Evolutionary conservation across 1,140 invertebrate genomes (phyloP).

Genomic region (Triops cancriformis): DNA sequence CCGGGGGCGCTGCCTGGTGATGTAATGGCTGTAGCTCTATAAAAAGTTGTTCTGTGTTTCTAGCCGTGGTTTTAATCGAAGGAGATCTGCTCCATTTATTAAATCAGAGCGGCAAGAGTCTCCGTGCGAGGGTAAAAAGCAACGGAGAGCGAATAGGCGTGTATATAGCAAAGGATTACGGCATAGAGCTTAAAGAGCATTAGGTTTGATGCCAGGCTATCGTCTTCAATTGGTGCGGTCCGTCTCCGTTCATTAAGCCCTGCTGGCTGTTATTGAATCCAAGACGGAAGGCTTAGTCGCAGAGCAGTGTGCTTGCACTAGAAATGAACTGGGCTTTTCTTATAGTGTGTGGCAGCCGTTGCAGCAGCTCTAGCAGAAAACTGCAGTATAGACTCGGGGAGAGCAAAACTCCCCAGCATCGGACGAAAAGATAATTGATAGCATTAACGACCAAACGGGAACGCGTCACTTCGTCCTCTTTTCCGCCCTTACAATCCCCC

Average conservation of each 20-base stretch:
- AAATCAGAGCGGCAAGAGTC: background rate
- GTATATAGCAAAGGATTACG: background rate
- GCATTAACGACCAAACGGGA: conserved; percentile 2
- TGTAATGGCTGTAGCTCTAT: background rate
- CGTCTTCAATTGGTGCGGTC: conserved; percentile 12
- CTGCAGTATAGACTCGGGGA: background rate
- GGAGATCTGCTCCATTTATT: background rate
- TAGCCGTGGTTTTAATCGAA: background rate
- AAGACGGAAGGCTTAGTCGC: background rate
- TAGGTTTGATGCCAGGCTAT: conserved; percentile 3
- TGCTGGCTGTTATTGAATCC: conserved; percentile 7
- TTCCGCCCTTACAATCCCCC: background rate
- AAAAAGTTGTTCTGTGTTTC: background rate
- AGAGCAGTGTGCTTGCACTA: background rate
- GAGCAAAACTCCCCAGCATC: background rate
- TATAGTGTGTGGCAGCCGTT: background rate
- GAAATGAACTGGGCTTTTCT: conserved; percentile 10
- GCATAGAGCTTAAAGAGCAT: background rate
- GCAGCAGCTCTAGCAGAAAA: background rate
- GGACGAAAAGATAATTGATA: conserved; percentile 14
- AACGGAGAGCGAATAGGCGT: background rate
- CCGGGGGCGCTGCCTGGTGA: background rate
- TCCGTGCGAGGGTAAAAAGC: background rate
- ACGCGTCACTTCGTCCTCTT: background rate
- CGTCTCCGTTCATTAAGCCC: conserved; percentile 5